phyloP scores from a whole-genome alignment of 2,888 invertebrate genomes.

The Melanophora roralis region DNA sequence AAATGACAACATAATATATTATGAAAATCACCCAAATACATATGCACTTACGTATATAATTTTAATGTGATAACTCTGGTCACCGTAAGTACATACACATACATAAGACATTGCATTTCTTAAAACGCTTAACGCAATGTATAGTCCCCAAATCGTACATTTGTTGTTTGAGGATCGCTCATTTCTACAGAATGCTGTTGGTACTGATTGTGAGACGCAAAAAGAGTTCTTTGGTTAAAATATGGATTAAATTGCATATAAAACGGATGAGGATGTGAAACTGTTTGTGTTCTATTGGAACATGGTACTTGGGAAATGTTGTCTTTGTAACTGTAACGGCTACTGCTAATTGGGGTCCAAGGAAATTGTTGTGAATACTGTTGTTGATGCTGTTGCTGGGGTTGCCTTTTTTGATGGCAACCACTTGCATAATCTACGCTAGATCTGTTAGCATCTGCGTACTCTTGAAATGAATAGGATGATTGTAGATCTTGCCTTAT shows the following conservation, averaged over 20 bases:
- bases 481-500: constrained; percentile 62
- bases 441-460: constrained; percentile 36
- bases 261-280: constrained; percentile 63
- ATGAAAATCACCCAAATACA: no score
- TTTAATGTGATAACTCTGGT: no score
- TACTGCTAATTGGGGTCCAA: constrained; percentile 47
- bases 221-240: constrained; percentile 66
- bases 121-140: constrained; percentile 56
- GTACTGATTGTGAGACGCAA: constrained; percentile 68
- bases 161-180: constrained; percentile 56
- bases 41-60: no score
- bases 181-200: constrained; percentile 52
- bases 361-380: constrained; percentile 51
- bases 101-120: neutral
- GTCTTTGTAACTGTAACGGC: constrained; percentile 48
- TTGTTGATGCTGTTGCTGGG: constrained; percentile 23
- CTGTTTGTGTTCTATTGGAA: constrained; percentile 68
- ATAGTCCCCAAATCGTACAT: constrained; percentile 61
- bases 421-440: constrained; percentile 68
- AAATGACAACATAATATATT: no score
- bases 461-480: constrained; percentile 56
- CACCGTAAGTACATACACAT: no score
- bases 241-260: constrained; percentile 64
- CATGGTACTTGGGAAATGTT: constrained; percentile 57
- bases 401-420: constrained; percentile 66